These are phyloP conservation scores for Atrina japonica DNA, from an alignment of 2,888 invertebrate species.

Conservation along the genomic window DNA sequence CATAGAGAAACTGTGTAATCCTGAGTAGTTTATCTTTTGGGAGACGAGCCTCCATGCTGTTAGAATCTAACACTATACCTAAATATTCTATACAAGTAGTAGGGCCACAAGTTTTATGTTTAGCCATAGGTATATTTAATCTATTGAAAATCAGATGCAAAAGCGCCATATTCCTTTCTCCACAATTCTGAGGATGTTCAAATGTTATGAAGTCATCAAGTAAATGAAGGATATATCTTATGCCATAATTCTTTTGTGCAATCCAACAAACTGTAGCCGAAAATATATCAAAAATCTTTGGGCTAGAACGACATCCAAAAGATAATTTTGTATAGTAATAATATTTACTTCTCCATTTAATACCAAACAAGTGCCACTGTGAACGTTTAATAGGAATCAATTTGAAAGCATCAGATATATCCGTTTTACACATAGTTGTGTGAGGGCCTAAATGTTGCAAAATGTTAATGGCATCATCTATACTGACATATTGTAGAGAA, in stretches of 20 bases:
- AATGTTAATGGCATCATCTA: constrained; percentile 46
- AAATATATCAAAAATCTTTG: constrained; percentile 43
- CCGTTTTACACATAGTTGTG: constrained; percentile 43
- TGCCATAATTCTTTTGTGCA: constrained; percentile 23
- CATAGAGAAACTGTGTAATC: constrained; percentile 13
- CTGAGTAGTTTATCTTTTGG: constrained; percentile 20
- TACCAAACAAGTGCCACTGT: constrained; percentile 22
- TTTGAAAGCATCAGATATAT: constrained; percentile 49
- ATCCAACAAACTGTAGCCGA: constrained; percentile 31
- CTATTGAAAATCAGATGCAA: constrained; percentile 25
- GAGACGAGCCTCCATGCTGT: constrained; percentile 36
- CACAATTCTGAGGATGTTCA: constrained; percentile 18
- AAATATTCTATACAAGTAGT: constrained; percentile 30
- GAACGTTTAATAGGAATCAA: constrained; percentile 31
- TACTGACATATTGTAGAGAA: constrained; percentile 41
- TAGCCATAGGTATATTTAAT: constrained; percentile 30
- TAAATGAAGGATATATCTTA: constrained; percentile 32
- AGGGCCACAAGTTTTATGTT: constrained; percentile 27
- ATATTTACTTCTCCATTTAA: constrained; percentile 40
- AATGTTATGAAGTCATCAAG: constrained; percentile 41
- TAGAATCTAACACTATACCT: constrained; percentile 47
- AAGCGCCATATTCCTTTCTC: constrained; percentile 18
- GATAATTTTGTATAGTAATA: constrained; percentile 38
- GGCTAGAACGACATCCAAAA: constrained; percentile 46
- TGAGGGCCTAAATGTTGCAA: background rate